phyloP scores from a whole-genome alignment of 2,888 invertebrate genomes.

The Cotesia congregata region DNA sequence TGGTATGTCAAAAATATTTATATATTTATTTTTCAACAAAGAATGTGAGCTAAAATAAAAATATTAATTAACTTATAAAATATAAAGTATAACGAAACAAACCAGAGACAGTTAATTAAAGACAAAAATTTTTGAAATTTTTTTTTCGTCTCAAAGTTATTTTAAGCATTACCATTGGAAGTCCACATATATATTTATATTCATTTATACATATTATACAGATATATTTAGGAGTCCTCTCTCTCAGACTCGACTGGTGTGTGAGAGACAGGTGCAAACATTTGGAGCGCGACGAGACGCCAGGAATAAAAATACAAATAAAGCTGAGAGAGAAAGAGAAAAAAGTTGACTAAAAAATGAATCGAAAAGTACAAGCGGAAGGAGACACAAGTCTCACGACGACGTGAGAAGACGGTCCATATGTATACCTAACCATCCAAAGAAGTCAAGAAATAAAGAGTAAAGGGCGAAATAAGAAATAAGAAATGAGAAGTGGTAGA shows the following conservation, averaged over 20 bases:
- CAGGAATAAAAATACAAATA: conserved; percentile 5
- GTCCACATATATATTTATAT: conserved; percentile 18
- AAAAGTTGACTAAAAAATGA: conserved; percentile 9
- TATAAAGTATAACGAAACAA: not conserved
- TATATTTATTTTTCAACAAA: not conserved
- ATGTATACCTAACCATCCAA: not conserved
- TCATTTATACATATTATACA: not conserved
- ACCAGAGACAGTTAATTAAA: conserved; percentile 1
- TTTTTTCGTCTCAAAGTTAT: conserved; percentile 2
- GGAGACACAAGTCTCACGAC: conserved; percentile 33
- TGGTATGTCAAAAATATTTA: not conserved
- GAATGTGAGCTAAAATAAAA: not conserved
- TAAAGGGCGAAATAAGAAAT: not conserved
- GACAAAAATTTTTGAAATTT: conserved; percentile 11
- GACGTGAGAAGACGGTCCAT: conserved; percentile 22
- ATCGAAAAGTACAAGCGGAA: conserved; percentile 33
- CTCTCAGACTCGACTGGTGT: not conserved
- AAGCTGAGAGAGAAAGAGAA: conserved; percentile 12
- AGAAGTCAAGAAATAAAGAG: no score
- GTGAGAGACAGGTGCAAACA: conserved; percentile 38
- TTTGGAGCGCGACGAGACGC: conserved; percentile 36
- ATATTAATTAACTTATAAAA: not conserved
- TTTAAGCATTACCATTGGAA: conserved; percentile 11
- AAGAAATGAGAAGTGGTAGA: conserved; percentile 33
- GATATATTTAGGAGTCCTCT: not conserved